Evolutionary conservation across 2,113 vertebrate species (phyloP), one percentile per base, ranked within the genome.

Genomic region (Heliornis fulica): DNA sequence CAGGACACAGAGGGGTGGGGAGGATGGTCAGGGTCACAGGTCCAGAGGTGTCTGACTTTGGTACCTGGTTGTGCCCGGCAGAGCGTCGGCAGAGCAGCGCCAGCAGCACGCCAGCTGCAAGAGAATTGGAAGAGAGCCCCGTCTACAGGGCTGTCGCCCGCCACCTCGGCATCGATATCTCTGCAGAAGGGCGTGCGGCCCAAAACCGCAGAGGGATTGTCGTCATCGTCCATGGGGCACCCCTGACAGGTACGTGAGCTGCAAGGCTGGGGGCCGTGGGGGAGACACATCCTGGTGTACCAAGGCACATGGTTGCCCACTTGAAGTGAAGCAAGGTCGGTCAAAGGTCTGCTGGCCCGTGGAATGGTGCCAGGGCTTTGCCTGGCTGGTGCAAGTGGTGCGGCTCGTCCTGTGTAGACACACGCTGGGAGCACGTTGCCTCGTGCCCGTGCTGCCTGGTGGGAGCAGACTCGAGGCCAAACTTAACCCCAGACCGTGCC

Each of bases 151-250:
- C 98, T 7, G 93, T 99, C 0, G 97, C 98, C 16, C 98, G 96
- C 15, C 91, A 99, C 94, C 97, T 98, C 51, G 96, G 98, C 83
- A 88, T 97, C 1, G 97, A 98, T 59, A 84, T 95, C 15, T 97
- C 98, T 19, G 76, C 96, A 15, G 98, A 98, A 72, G 96, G 94
- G 22, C 83, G 43, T 1, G 71, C 96, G 40, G 97, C 97, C 80
- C 96, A 6, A 63, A 98, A 96, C 51, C 92, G 41, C 56, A 97
- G 90, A 84, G 99, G 99, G 83, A 98, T 99, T 1, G 95, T 98
- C 65, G 7, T 99, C 56, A 97, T 99, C 6, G 9, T 99, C 56
- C 98, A 99, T 2, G 99, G 99, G 66, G 98, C 99, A 1, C 99
- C 99, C 7, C 56, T 96, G 45, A 97, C 98, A 94, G 99, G 99